Conservation (phyloP, 30 jellyfish, hydroid and myxozoan species). For the Catostylus mosaicus region DNA sequence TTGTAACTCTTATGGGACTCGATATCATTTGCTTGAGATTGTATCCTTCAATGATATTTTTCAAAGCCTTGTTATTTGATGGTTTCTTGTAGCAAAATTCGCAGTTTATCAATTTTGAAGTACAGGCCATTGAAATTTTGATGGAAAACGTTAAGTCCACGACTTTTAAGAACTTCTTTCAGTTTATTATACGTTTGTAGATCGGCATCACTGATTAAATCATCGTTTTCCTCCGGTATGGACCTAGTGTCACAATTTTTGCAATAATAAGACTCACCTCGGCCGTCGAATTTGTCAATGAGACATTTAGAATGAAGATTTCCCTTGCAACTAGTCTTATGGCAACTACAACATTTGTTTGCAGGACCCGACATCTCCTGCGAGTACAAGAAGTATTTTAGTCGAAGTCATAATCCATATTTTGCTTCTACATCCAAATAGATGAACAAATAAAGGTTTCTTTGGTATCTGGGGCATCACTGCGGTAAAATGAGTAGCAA, state of each 20-base stretch:
- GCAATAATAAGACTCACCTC: constrained; percentile 6
- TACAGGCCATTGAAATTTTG: constrained; percentile 41
- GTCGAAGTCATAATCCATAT: background rate
- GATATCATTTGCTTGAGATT: constrained; percentile 24
- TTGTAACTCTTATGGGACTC: constrained; percentile 39
- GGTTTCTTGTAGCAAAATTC: constrained; percentile 14
- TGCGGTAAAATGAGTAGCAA: too few relatives aligned
- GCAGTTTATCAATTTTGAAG: constrained; percentile 2
- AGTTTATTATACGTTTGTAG: constrained; percentile 15
- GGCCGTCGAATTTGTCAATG: constrained; percentile 15
- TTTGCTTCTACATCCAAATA: background rate
- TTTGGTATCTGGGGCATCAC: background rate
- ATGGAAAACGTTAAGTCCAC: constrained; percentile 28
- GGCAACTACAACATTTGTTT: constrained; percentile 12
- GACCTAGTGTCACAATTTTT: constrained; percentile 16
- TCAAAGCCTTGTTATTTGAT: constrained; percentile 1
- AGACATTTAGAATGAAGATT: constrained; percentile 14
- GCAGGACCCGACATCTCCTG: background rate
- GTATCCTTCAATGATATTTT: background rate
- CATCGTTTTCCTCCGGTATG: too few relatives aligned
- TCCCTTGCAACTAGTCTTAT: constrained; percentile 18
- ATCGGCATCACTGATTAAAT: constrained; percentile 8
- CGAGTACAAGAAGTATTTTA: background rate
- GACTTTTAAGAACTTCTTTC: constrained; percentile 17
- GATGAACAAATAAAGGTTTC: background rate